Evolutionary conservation across 2,113 vertebrate genomes (phyloP).

Genomic region (Athene cunicularia): DNA sequence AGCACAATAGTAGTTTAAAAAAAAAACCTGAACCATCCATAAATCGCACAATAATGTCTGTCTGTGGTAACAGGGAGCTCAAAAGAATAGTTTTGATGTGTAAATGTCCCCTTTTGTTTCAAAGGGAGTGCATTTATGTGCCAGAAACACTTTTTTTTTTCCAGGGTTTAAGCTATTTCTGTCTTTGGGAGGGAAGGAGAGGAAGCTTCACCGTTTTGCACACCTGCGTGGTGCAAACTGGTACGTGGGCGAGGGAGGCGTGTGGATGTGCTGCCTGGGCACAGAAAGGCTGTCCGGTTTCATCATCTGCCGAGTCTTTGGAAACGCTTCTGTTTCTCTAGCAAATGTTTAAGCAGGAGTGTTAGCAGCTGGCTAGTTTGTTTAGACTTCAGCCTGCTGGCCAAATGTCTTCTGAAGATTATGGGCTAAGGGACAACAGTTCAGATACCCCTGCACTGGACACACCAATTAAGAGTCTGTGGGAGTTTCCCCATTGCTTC

Average conservation of each 20-base stretch:
- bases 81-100: conserved; percentile 42
- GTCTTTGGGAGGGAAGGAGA: neutral
- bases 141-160: neutral
- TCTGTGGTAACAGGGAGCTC: neutral
- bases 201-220: neutral
- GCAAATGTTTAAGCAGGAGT: neutral
- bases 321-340: neutral
- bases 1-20: neutral
- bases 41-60: neutral
- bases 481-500: rapidly evolving
- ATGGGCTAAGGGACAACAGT: rapidly evolving
- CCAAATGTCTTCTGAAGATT: neutral
- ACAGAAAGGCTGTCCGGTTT: neutral
- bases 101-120: conserved; percentile 22
- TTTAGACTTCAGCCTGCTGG: neutral
- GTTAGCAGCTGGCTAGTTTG: neutral
- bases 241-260: neutral
- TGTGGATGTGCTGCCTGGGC: neutral
- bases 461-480: rapidly evolving
- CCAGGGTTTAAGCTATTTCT: neutral
- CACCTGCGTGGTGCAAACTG: neutral
- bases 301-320: neutral
- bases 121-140: neutral
- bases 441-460: rapidly evolving
- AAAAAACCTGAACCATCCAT: neutral